Conservation (phyloP, 2,113 vertebrate genomes). For the Taxidea taxus region DNA sequence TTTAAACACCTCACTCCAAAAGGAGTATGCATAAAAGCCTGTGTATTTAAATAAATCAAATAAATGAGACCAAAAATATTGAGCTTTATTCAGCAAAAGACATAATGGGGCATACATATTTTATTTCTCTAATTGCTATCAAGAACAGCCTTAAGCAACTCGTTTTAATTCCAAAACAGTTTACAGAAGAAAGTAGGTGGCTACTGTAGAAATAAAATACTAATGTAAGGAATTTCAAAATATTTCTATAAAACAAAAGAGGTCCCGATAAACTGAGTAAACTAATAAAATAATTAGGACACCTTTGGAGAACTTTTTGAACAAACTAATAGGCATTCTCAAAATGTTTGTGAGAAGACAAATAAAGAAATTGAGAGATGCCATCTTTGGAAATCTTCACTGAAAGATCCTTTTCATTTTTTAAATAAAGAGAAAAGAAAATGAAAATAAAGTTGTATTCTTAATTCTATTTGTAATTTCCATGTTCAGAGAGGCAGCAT, state of each 20-base stretch:
- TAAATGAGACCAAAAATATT: background rate
- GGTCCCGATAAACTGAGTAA: slow-evolving; percentile 21
- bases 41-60: background rate
- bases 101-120: background rate
- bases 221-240: slow-evolving; percentile 43
- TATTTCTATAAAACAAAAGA: slow-evolving; percentile 45
- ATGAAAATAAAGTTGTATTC: slow-evolving; percentile 59
- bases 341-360: background rate
- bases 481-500: slow-evolving; percentile 69
- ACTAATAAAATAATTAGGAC: slow-evolving; percentile 27
- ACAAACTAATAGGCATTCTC: background rate
- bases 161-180: slow-evolving; percentile 45
- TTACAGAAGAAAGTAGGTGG: slow-evolving; percentile 38
- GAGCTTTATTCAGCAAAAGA: slow-evolving; percentile 4
- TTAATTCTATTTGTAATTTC: slow-evolving; percentile 79
- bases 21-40: background rate
- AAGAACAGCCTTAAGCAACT: slow-evolving; percentile 45
- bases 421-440: slow-evolving; percentile 50
- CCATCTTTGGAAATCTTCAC: background rate
- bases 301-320: background rate
- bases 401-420: slow-evolving; percentile 15
- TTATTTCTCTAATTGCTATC: slow-evolving; percentile 13
- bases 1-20: background rate
- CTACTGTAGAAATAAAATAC: slow-evolving; percentile 46
- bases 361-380: slow-evolving; percentile 38